Percentiles rank a stretch among this genome's conserved stretches.
Conservation (phyloP, 2,888 invertebrate species). For the Punctoribates punctum region DNA sequence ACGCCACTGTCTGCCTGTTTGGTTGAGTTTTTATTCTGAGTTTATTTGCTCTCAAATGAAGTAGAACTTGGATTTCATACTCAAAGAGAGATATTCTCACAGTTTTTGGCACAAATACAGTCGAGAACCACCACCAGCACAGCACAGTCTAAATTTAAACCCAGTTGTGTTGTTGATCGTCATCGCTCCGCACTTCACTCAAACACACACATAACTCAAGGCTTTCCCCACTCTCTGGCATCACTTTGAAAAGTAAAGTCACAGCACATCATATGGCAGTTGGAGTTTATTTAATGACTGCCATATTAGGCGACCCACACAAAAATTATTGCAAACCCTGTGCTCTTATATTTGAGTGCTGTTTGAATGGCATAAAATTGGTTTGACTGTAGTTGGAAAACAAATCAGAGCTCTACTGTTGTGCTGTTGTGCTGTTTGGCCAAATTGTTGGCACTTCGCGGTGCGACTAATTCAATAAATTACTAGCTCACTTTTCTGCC, state of each 20-base stretch:
- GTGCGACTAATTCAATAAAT: constrained; percentile 18
- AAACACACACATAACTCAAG: not conserved
- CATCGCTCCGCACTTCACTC: not conserved
- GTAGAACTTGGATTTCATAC: not conserved
- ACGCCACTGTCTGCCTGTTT: not conserved
- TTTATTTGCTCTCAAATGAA: constrained; percentile 22
- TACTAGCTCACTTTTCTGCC: not conserved
- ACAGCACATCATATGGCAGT: not conserved
- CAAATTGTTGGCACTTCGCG: constrained; percentile 7
- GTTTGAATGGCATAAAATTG: not conserved
- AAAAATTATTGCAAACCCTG: too few relatives aligned
- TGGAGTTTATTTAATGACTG: not conserved
- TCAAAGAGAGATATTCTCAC: not conserved
- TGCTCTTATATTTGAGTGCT: too few relatives aligned
- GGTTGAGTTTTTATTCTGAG: not conserved
- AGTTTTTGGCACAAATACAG: constrained; percentile 5
- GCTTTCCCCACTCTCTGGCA: not conserved
- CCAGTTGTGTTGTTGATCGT: not conserved
- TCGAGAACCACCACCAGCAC: too few relatives aligned
- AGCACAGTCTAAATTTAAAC: not conserved
- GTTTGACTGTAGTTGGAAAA: not conserved
- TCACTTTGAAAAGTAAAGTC: not conserved
- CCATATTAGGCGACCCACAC: not conserved
- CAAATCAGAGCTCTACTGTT: too few relatives aligned
- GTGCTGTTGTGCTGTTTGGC: constrained; percentile 1